phyloP scores from a whole-genome alignment of 2,888 invertebrate genomes.

The Nezara viridula region DNA sequence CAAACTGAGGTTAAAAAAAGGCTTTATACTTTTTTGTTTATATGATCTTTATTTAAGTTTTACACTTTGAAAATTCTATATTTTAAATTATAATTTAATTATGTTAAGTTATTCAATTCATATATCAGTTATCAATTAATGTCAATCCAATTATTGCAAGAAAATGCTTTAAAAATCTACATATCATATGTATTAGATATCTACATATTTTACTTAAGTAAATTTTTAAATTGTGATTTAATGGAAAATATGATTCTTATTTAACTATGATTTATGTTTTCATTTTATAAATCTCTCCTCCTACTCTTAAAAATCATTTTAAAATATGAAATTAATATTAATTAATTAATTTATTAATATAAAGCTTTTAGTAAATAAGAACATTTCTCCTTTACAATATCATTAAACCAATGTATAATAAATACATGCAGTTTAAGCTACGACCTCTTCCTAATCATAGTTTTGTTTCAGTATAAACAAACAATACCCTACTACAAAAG shows the following conservation, averaged over 20 bases:
- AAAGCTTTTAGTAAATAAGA: background rate
- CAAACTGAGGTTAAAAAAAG: background rate
- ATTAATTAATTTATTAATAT: background rate
- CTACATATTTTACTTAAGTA: too few species aligned
- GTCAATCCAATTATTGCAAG: too few species aligned
- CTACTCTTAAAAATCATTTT: background rate
- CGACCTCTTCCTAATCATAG: background rate
- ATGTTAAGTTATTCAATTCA: too few species aligned
- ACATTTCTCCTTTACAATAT: conserved; percentile 49
- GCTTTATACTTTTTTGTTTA: background rate
- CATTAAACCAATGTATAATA: background rate
- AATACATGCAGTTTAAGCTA: background rate
- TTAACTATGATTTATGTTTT: background rate
- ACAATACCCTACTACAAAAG: background rate
- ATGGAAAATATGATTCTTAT: background rate
- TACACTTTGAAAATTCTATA: background rate
- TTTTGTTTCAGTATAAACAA: background rate
- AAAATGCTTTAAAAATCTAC: too few species aligned
- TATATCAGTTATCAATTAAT: too few species aligned
- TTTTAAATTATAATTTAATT: background rate
- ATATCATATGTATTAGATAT: too few species aligned
- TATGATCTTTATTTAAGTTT: background rate
- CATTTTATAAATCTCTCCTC: background rate
- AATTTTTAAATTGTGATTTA: too few species aligned
- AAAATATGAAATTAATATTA: background rate